These are phyloP conservation scores for Parnassius orleans DNA, from an alignment of 2,888 invertebrate genomes.

Conservation along the genomic window DNA sequence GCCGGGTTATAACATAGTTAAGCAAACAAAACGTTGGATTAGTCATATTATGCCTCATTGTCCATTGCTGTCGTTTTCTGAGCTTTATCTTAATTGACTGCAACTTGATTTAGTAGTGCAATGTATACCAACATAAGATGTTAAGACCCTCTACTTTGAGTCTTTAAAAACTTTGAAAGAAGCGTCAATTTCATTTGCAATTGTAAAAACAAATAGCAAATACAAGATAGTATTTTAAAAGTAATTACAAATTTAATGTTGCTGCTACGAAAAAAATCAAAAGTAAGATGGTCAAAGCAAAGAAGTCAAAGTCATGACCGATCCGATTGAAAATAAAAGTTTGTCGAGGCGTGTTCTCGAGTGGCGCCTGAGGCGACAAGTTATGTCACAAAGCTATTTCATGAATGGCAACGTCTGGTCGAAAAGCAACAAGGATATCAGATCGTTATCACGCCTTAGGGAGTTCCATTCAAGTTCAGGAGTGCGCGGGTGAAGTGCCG, in stretches of 20 bases:
- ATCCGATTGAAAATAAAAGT: constrained; percentile 33
- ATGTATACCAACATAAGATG: constrained; percentile 41
- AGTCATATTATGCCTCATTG: constrained; percentile 74
- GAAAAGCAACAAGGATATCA: constrained; percentile 75
- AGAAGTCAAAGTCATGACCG: constrained; percentile 31
- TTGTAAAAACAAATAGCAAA: constrained; percentile 34
- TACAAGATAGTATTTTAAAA: constrained; percentile 26
- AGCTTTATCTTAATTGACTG: constrained; percentile 79
- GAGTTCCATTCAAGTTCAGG: constrained; percentile 59
- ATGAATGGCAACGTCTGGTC: constrained; percentile 61
- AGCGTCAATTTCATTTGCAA: constrained; percentile 37
- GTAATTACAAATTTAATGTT: constrained; percentile 34
- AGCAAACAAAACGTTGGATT: constrained; percentile 72
- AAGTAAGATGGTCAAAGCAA: not conserved
- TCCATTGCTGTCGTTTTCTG: constrained; percentile 66
- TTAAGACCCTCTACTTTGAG: constrained; percentile 29
- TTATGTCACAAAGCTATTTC: constrained; percentile 70
- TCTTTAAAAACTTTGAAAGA: constrained; percentile 31
- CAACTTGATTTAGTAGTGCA: constrained; percentile 74
- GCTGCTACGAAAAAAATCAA: constrained; percentile 27
- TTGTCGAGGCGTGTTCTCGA: constrained; percentile 53
- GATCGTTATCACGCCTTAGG: constrained; percentile 58
- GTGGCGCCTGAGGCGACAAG: constrained; percentile 67
- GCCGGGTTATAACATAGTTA: constrained; percentile 64
- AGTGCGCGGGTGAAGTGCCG: constrained; percentile 31